Base-by-base conservation (phyloP, 2,888 invertebrate species). In the Cheilosia pagana region DNA sequence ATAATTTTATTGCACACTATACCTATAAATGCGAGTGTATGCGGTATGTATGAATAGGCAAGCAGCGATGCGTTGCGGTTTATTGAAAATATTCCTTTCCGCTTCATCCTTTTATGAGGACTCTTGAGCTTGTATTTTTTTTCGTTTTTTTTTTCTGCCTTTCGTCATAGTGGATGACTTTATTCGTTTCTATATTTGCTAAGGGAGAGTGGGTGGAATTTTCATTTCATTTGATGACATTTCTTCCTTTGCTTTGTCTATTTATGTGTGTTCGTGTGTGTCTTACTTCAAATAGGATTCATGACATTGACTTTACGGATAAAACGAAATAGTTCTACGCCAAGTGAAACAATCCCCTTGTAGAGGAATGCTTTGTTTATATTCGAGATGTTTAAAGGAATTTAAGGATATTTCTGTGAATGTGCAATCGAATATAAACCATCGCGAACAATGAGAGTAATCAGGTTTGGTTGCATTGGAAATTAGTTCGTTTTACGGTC, bases 41-140 rank as follows among this genome's bases (percentile, higher is more conserved):
- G 55, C 50, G 65, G 52, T 70, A 57, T 12, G 28, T 57, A 50
- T 67, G 77, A 67, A 72, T 72, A 79, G 68, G 21, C 57, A 74
- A 52, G 57, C 72, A 83, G 68, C 59, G 83, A 70, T 79, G 83
- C 83, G 83, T 79, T 83, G 83, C 63, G 83, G 79, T 83, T 83
- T 83, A 83, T 83, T 83, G 83, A 83, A 83, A 78, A 83, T 83
- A 83, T 74, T 79, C 74, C 43, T 83, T 77, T 83, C 55, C 74
- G 78, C 74, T 83, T 83, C 74, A 79, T 83, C 83, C 83, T 83
- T 83, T 78, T 79, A 79, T 79, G 74, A 79, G 68, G 79, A 83
- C 83, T 74, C 50, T 72, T 55, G 16, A 25, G 35, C 3, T 71
- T 59, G 59, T 45, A n/a, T 50, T 14, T 16, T 16, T 21, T 53